A percentile compares a stretch with the other conserved stretches of the same genome.
Conservation (phyloP, 2,113 vertebrate genomes). For the Rousettus leschenaultii region DNA sequence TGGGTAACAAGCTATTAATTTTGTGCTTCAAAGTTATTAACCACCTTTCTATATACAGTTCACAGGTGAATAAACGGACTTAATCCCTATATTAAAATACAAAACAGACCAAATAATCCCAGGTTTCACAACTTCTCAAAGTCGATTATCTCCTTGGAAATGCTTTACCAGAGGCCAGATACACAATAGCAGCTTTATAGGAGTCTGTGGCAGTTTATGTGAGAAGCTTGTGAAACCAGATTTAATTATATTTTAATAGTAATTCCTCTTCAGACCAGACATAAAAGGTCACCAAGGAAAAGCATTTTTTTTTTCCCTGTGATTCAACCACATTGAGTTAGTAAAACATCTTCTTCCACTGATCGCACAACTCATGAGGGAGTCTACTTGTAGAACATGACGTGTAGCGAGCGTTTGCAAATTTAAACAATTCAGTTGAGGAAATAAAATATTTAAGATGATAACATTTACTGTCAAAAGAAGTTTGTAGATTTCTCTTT, state of each 20-base stretch:
- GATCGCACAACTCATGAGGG: neutral
- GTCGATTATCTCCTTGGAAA: constrained; percentile 66
- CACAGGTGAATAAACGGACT: constrained; percentile 56
- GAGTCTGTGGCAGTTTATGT: constrained; percentile 49
- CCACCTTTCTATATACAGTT: constrained; percentile 45
- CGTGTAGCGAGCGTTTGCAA: neutral
- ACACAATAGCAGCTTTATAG: constrained; percentile 44
- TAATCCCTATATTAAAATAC: constrained; percentile 69
- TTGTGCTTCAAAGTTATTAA: constrained; percentile 69
- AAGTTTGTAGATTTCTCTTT: neutral
- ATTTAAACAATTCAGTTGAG: neutral
- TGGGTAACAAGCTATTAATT: constrained; percentile 68
- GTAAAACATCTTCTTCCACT: neutral
- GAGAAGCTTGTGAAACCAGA: constrained; percentile 35
- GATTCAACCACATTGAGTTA: neutral
- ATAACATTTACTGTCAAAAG: constrained; percentile 22
- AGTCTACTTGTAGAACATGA: neutral
- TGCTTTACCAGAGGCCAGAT: constrained; percentile 46
- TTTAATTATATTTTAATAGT: constrained; percentile 66
- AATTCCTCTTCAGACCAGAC: constrained; percentile 49
- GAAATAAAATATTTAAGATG: constrained; percentile 19
- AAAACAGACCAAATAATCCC: constrained; percentile 67
- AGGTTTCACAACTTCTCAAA: constrained; percentile 69
- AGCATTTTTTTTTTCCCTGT: constrained; percentile 38
- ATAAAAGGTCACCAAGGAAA: constrained; percentile 51